Evolutionary conservation across 2,888 invertebrate species (phyloP), one percentile per base, ranked within the genome.

Genomic region (Seira sanloemensis): DNA sequence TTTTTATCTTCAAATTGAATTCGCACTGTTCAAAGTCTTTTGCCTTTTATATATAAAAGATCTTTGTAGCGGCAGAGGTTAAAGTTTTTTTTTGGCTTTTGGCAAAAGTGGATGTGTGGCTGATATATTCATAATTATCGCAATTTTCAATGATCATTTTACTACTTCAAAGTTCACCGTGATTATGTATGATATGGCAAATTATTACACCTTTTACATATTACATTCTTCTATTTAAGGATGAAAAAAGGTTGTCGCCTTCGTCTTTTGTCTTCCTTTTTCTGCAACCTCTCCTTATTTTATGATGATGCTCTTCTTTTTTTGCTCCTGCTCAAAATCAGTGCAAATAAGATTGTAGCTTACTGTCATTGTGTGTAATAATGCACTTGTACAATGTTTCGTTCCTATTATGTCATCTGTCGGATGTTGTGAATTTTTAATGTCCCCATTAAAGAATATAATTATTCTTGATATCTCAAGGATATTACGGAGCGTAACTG

Each of bases 261-360:
- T 84, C 84, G 79, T 79, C 79, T 81, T 81, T 84, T 79, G 75
- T 84, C 84, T 84, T 84, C 79, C 84, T 84, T 84, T 84, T 79
- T 84, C 58, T 73, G 73, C 62, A 62, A 62, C 62, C 62, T 62
- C 2, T 62, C 62, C 62, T 58, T 58, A 50, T 62, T 62, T 62
- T 23, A 62, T 62, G 19, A 23, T 21, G 62, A 62, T 62, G 12
- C 62, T 62, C 62, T 62, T 62, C 62, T 62, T 62, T 62, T 62
- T 21, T 62, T 9, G 62, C 62, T 62, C 16, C 62, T 62, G 62
- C 21, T 62, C 62, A 62, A 62, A 62, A 62, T 23, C 62, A 62
- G 62, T 21, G 62, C 23, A 12, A 16, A 12, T 50, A 18, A 7
- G 50, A 62, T 7, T 23, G 62, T 21, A 21, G 62, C 21, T 62